A percentile compares a stretch with the other conserved stretches of the same genome.
Conservation (phyloP, 2,888 invertebrate species). For the Toxonevra muliebris region DNA sequence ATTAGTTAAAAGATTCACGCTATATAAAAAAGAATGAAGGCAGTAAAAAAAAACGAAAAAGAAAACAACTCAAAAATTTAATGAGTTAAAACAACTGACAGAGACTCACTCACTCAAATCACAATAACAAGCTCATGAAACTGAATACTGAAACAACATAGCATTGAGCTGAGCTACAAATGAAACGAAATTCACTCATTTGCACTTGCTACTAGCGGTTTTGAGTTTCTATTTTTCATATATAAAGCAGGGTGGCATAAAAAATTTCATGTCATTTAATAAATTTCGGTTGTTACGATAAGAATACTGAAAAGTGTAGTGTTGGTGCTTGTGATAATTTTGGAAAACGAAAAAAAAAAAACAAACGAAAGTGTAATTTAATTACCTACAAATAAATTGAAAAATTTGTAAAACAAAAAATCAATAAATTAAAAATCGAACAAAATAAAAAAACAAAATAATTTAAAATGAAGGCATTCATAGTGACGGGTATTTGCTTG, state of each 20-base stretch:
- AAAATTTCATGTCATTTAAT: conserved; percentile 60
- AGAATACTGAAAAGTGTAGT: conserved; percentile 35
- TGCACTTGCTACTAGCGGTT: background rate
- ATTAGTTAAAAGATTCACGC: too few species aligned
- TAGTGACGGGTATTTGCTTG: conserved; percentile 65
- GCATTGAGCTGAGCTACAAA: too few species aligned
- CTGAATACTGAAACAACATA: too few species aligned
- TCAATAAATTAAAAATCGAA: conserved; percentile 22
- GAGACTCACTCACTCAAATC: too few species aligned
- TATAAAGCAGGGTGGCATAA: conserved; percentile 59
- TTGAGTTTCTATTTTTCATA: conserved; percentile 43
- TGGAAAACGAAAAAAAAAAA: conserved; percentile 26
- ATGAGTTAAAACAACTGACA: too few species aligned
- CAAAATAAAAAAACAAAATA: conserved; percentile 11
- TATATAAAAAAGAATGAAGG: too few species aligned
- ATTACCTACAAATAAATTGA: conserved; percentile 12
- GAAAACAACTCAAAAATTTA: too few species aligned
- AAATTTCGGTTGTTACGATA: conserved; percentile 49
- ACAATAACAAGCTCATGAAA: too few species aligned
- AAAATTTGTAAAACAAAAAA: conserved; percentile 17
- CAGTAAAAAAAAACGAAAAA: too few species aligned
- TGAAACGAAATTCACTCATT: conserved; percentile 7
- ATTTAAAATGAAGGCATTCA: conserved; percentile 60
- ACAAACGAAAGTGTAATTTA: conserved; percentile 48
- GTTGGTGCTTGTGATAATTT: conserved; percentile 21